phyloP scores from a whole-genome alignment of 2,888 invertebrate species.

The Eristalis pertinax region DNA sequence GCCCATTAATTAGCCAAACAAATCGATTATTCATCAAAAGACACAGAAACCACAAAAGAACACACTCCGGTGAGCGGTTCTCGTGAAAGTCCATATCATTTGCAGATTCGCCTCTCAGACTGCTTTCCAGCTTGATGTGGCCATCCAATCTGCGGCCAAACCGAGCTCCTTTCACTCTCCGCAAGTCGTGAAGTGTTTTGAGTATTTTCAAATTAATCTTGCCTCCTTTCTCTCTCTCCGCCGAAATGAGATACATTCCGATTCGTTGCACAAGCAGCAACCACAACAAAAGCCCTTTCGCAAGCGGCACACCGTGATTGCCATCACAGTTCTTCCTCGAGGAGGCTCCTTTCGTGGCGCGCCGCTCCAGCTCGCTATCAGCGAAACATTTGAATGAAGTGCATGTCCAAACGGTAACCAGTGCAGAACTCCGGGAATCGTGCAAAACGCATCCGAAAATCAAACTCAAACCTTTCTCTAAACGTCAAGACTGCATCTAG shows the following conservation, averaged over 20 bases:
- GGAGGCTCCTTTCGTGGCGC: not conserved
- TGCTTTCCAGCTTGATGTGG: not conserved
- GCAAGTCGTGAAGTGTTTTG: constrained; percentile 15
- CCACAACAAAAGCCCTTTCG: constrained; percentile 4
- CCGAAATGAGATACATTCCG: constrained; percentile 1
- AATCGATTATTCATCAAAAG: not conserved
- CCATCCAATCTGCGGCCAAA: not conserved
- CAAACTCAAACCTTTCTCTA: constrained; percentile 21
- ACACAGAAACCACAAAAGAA: not conserved
- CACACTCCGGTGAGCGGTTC: not conserved
- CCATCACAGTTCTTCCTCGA: constrained; percentile 1
- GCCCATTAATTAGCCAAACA: not conserved
- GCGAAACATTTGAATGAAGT: constrained; percentile 13
- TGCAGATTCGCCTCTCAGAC: not conserved
- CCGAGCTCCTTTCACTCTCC: constrained; percentile 32
- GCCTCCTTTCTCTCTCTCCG: constrained; percentile 14
- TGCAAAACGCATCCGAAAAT: constrained; percentile 37
- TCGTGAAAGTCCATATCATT: constrained; percentile 21
- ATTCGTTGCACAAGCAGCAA: not conserved
- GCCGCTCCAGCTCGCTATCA: not conserved
- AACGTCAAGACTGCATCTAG: constrained; percentile 10
- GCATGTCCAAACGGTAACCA: constrained; percentile 35
- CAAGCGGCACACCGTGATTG: constrained; percentile 14
- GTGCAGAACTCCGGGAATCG: constrained; percentile 32
- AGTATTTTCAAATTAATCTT: constrained; percentile 2